Conservation (phyloP, 2,797 vertebrate genomes). For the Ara ararauna region DNA sequence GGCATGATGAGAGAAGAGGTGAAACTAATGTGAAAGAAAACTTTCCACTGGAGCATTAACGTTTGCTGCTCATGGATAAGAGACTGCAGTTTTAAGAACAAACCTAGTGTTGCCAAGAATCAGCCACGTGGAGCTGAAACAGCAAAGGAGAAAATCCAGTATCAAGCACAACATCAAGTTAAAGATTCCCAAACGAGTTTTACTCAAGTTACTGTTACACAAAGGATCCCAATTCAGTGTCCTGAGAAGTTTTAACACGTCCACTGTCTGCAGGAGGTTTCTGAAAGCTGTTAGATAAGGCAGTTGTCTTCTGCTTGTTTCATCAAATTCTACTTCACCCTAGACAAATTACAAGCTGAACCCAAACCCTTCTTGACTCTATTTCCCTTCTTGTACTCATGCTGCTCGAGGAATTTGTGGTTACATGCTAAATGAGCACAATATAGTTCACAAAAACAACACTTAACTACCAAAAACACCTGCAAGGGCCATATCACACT, state of each 20-base stretch:
- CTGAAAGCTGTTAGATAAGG: neutral
- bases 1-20: neutral
- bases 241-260: neutral
- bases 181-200: neutral
- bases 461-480: neutral
- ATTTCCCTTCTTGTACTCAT: neutral
- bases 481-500: neutral
- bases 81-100: neutral
- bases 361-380: neutral
- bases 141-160: neutral
- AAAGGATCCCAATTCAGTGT: neutral
- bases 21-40: neutral
- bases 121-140: neutral
- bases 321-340: neutral
- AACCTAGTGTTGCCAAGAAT: neutral
- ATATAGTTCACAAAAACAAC: neutral
- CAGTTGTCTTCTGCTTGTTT: neutral
- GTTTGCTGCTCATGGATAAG: neutral
- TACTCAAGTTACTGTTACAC: conserved; percentile 1
- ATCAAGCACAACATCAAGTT: neutral
- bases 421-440: neutral
- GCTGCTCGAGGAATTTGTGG: neutral
- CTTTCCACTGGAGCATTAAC: neutral
- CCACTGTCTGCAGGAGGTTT: neutral
- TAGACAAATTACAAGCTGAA: neutral